Conservation (phyloP, 2,888 invertebrate species). For the Tetheella fluctuosa region DNA sequence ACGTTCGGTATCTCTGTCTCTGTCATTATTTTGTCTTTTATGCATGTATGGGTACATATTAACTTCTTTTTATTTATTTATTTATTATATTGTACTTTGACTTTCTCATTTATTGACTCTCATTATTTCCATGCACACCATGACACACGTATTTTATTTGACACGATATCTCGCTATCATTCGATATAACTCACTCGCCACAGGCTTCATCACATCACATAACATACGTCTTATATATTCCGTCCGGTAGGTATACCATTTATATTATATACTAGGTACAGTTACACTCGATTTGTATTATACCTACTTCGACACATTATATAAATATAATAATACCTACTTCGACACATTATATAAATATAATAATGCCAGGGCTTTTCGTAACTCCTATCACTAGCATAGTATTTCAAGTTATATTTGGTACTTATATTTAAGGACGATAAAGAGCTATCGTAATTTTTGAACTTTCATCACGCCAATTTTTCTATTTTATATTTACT, state of each 20-base stretch:
- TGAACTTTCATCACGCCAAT: constrained; percentile 68
- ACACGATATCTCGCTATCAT: constrained; percentile 63
- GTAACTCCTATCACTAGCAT: constrained; percentile 71
- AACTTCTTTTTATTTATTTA: constrained; percentile 38
- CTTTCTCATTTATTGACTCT: constrained; percentile 69
- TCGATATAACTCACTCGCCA: constrained; percentile 55
- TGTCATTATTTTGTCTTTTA: constrained; percentile 58
- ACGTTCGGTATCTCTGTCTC: constrained; percentile 68
- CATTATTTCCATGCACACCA: constrained; percentile 77
- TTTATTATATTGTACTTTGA: constrained; percentile 61
- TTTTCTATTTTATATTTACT: constrained; percentile 66
- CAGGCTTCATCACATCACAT: constrained; percentile 61
- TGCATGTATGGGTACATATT: constrained; percentile 70
- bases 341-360: constrained; percentile 45
- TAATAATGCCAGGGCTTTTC: constrained; percentile 71
- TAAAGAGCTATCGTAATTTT: constrained; percentile 54
- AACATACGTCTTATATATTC: constrained; percentile 38
- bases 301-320: constrained; percentile 44
- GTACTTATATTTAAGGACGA: constrained; percentile 56
- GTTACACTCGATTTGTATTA: constrained; percentile 52
- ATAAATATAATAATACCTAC: constrained; percentile 44
- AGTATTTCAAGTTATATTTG: constrained; percentile 65
- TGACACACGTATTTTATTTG: constrained; percentile 61
- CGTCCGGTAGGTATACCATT: constrained; percentile 34
- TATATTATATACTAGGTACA: constrained; percentile 44